These are phyloP conservation scores for Zaprionus lachaisei DNA, from an alignment of 1,140 invertebrate species.

Conservation along the genomic window DNA sequence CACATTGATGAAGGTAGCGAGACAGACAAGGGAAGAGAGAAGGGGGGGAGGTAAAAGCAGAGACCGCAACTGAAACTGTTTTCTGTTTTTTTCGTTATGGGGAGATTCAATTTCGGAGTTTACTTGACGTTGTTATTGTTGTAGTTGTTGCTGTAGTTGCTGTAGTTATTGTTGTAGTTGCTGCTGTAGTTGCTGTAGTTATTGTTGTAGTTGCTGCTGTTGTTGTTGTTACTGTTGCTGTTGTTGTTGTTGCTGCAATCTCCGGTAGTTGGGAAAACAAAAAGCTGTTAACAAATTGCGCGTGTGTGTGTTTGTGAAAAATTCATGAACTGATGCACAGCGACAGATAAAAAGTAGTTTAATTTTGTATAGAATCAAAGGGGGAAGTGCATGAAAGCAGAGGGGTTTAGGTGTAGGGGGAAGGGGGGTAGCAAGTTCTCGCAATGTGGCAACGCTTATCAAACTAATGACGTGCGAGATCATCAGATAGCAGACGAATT, in stretches of 20 bases:
- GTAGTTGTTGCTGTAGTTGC: slow-evolving; percentile 20
- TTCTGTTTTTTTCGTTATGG: slow-evolving; percentile 21
- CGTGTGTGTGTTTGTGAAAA: slow-evolving; percentile 62
- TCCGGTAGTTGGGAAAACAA: slow-evolving; percentile 74
- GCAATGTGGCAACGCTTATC: slow-evolving; percentile 56
- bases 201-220: slow-evolving; percentile 35
- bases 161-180: slow-evolving; percentile 53
- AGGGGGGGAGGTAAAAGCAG: not conserved
- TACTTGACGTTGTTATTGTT: slow-evolving; percentile 43
- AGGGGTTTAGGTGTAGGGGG: not conserved
- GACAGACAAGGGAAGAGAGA: not conserved
- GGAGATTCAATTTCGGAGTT: slow-evolving; percentile 33
- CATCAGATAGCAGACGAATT: slow-evolving; percentile 48
- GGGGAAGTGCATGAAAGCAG: not conserved
- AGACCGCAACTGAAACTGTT: not conserved
- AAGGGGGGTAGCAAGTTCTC: not conserved
- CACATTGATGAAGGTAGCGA: slow-evolving; percentile 34
- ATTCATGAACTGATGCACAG: slow-evolving; percentile 60
- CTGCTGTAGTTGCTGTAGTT: slow-evolving; percentile 43
- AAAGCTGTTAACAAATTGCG: slow-evolving; percentile 82
- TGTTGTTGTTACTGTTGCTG: slow-evolving; percentile 31
- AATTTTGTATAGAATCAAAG: slow-evolving; percentile 57
- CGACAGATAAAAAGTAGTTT: slow-evolving; percentile 41
- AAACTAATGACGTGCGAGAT: slow-evolving; percentile 66
- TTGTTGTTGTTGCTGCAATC: slow-evolving; percentile 68